Base-by-base conservation (phyloP, 2,113 vertebrate species). In the Myxocyprinus asiaticus region DNA sequence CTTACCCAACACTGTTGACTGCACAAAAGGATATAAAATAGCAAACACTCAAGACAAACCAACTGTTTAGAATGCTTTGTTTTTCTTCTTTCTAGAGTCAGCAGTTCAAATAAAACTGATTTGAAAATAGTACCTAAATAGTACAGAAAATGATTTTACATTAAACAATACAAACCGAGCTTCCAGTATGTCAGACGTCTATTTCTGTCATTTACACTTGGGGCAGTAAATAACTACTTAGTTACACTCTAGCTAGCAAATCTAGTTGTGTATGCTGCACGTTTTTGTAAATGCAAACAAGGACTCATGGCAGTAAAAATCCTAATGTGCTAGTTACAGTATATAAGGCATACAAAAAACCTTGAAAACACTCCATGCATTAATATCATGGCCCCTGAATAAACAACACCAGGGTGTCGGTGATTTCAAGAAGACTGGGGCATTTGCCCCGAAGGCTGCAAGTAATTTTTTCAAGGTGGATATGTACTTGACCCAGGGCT, bases 401-500 rank as follows among this genome's bases (percentile, higher is more conserved):
- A 43, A 56, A 56, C 11, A 44, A 33, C 11, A 42, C 33, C 15
- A 47, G 63, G n/a, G n/a, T 64, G 9, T 43, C 64, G 7, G 44
- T 17, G 22, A 58, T 33, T 12, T n/a, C 4, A 14, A 53, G n/a
- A 74, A 73, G 68, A 74, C 72, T 53, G 47, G 48, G 48, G 59
- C 55, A 48, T 75, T 43, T 63, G 50, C 58, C 45, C 45, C 45
- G 44, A 58, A 42, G 33, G 50, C 79, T 65, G 65, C 6, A 1
- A 47, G 53, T 7, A n/a, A 47, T 55, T 45, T 69, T 68, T 17
- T 81, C 79, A 84, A 84, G 82, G 82, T 84, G 33, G 63, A 58
- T 47, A 44, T 76, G 79, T 53, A 75, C 83, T 84, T 84, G 79
- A 78, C 83, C 83, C 73, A 47, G 47, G 11, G 58, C 70, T 55